A percentile compares a stretch with the other conserved stretches of the same genome.
Conservation (phyloP, 2,888 invertebrate genomes). For the Diaprepes abbreviatus region DNA sequence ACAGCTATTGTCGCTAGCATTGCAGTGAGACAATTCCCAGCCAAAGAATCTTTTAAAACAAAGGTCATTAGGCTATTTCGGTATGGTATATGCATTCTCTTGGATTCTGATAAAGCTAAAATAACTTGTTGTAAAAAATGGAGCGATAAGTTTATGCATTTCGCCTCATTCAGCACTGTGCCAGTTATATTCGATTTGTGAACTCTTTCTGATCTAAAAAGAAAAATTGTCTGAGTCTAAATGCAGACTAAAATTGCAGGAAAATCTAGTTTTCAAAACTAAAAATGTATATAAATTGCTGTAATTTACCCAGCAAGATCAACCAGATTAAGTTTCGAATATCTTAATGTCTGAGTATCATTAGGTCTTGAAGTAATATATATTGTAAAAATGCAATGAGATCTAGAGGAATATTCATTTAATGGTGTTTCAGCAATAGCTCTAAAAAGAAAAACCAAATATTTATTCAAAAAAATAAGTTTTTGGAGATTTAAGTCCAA, state of each 20-base stretch:
- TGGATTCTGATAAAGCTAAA: conserved; percentile 64
- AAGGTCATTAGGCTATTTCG: conserved; percentile 72
- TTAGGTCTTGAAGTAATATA: conserved; percentile 65
- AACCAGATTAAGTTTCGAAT: conserved; percentile 70
- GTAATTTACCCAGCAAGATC: conserved; percentile 72
- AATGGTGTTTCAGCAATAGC: conserved; percentile 71
- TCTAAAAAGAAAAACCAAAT: conserved; percentile 64
- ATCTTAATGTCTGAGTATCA: conserved; percentile 58
- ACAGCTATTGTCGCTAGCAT: conserved; percentile 68
- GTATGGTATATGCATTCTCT: conserved; percentile 66
- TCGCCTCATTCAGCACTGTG: conserved; percentile 68
- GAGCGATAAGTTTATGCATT: conserved; percentile 71
- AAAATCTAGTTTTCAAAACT: no score
- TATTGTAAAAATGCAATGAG: conserved; percentile 72
- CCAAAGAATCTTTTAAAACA: conserved; percentile 70
- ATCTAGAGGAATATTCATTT: conserved; percentile 71
- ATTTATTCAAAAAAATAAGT: no score
- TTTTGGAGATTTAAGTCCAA: no score
- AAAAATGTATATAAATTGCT: not conserved
- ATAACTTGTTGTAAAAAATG: conserved; percentile 72
- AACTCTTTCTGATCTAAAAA: conserved; percentile 69
- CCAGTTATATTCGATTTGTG: conserved; percentile 69
- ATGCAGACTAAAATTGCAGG: conserved; percentile 5
- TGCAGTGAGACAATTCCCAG: conserved; percentile 71
- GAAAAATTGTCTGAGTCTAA: no score